Base-by-base conservation (phyloP, 2,888 invertebrate species). In the Mythimna ferrago region DNA sequence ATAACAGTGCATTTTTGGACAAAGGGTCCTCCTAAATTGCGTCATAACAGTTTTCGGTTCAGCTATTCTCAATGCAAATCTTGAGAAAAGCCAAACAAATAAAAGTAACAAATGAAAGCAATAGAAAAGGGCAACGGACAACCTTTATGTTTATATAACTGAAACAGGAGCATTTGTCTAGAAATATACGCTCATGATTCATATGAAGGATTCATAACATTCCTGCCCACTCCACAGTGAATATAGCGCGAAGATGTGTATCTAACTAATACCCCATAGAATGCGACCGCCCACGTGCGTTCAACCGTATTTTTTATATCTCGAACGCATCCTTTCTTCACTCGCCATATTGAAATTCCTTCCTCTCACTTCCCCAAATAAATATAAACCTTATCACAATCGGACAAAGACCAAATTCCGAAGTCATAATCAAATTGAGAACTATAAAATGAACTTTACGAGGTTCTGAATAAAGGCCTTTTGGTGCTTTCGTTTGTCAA, bases 301-400 rank as follows among this genome's bases (percentile, higher is more conserved):
- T 91, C 91, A 89, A 91, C 91, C 93, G 90, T 93, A 91, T 93
- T 94, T 95, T 95, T 94, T 94, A 92, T 91, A 91, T 89, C 90
- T 89, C 86, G 83, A 86, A 89, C 91, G 91, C 93, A 94, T 94
- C 94, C 93, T 93, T 94, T 91, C 93, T 91, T 89, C 86, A 83
- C 78, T 88, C 89, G 92, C 94, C 93, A 93, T 93, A 87, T 93
- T 93, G 91, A 87, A 94, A 94, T 95, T 94, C 94, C 94, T 89
- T 88, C 82, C 76, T 84, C 75, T 75, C 74, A 66, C 74, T 80
- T 80, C 73, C 81, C 73, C 91, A 92, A 78, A 83, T 90, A 86
- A 92, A 91, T 91, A 87, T 87, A 87, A 86, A 86, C 92, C 87
- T 87, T 93, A 91, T 61, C 60, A 68, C 79, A 80, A 71, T 58